Evolutionary conservation across 1,140 invertebrate genomes (phyloP).

Genomic region (Eumaeus atala): DNA sequence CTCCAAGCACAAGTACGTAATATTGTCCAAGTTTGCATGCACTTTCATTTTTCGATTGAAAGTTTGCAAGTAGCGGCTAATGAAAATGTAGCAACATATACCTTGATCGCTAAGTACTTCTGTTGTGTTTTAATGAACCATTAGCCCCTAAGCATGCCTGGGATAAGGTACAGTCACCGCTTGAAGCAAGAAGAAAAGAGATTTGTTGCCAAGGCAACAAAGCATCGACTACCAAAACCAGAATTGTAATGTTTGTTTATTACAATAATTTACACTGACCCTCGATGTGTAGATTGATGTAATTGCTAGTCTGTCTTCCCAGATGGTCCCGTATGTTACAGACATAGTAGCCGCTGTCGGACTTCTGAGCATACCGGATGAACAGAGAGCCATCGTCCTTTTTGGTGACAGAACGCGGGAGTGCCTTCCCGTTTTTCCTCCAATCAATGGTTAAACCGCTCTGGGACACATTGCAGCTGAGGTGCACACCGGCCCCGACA

Average conservation of each 20-base stretch:
- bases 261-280: slow-evolving; percentile 76
- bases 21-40: too few species aligned
- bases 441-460: slow-evolving; percentile 65
- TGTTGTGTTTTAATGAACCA: too few species aligned
- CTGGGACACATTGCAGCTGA: slow-evolving; percentile 75
- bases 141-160: slow-evolving; percentile 36
- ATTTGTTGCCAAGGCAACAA: slow-evolving; percentile 18
- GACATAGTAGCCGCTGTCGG: slow-evolving; percentile 82
- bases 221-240: slow-evolving; percentile 35
- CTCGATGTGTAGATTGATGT: slow-evolving; percentile 79
- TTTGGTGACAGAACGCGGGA: slow-evolving; percentile 61
- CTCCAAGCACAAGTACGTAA: too few species aligned
- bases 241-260: slow-evolving; percentile 13
- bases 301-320: slow-evolving; percentile 74
- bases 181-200: slow-evolving; percentile 23
- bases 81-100: too few species aligned
- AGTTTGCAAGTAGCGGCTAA: too few species aligned
- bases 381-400: slow-evolving; percentile 51
- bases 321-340: slow-evolving; percentile 75
- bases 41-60: too few species aligned
- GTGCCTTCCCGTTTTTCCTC: slow-evolving; percentile 66
- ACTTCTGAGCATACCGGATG: slow-evolving; percentile 72
- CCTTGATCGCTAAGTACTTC: too few species aligned
- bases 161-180: slow-evolving; percentile 24
- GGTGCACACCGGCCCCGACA: slow-evolving; percentile 75